These are phyloP conservation scores for Acholoe squamosa DNA, from an alignment of 2,888 invertebrate genomes.

Conservation along the genomic window DNA sequence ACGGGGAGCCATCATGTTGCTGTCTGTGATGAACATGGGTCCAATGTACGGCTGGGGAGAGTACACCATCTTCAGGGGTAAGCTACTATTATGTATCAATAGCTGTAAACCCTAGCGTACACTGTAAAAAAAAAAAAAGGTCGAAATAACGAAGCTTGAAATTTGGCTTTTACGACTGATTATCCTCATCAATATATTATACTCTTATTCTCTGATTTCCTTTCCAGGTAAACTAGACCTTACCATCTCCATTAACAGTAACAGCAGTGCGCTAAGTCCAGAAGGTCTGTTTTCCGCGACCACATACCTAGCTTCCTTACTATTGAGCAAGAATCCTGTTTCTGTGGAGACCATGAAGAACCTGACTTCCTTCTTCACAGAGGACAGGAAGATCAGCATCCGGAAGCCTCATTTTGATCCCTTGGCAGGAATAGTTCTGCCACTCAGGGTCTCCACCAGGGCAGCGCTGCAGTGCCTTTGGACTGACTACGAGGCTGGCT, in stretches of 20 bases:
- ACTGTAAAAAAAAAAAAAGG: no score
- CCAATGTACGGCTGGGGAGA: slow-evolving; percentile 63
- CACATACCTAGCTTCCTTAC: not conserved
- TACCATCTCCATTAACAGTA: not conserved
- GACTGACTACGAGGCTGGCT: not conserved
- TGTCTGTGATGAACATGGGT: slow-evolving; percentile 40
- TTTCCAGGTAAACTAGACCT: slow-evolving; percentile 53
- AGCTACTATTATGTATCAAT: no score
- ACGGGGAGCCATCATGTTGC: slow-evolving; percentile 12
- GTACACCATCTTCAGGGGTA: slow-evolving; percentile 55
- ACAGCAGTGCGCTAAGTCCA: not conserved
- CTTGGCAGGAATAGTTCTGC: not conserved
- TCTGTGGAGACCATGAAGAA: not conserved
- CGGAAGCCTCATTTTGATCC: not conserved
- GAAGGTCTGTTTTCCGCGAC: not conserved
- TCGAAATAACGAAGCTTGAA: no score
- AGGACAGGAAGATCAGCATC: not conserved
- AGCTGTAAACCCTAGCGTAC: no score
- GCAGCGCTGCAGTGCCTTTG: not conserved
- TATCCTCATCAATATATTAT: no score
- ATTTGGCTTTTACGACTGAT: no score
- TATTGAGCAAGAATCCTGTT: not conserved
- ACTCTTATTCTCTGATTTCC: not conserved
- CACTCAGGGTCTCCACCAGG: not conserved
- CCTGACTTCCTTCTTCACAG: not conserved